Base-by-base conservation (phyloP, 2,113 vertebrate genomes). In the Salvator merianae region DNA sequence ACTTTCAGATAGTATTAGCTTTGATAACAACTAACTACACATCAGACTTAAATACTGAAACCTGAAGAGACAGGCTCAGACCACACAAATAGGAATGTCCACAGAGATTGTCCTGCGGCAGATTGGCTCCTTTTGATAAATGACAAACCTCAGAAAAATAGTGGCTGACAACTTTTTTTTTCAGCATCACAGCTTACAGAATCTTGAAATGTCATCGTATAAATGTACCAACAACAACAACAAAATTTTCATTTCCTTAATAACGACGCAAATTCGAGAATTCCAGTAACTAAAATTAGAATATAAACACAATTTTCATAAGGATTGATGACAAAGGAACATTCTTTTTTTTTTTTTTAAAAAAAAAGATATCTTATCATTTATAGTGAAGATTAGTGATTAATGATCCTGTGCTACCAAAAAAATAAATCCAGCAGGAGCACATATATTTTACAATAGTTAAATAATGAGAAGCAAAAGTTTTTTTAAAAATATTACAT, bases 1-100 rank as follows among this genome's bases (percentile, higher is more conserved):
- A 93, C 92, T 91, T 96, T 96, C 94, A 96, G 88, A 95, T 71
- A 89, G 88, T 75, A 95, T 95, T 95, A 94, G 88, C 92, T 95
- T 93, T 95, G 93, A 95, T 95, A 95, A 91, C 90, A 94, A 90
- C 87, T 95, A 95, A 95, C 89, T 89, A 92, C 92, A 92, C 90
- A 93, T 94, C 91, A 94, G 91, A 90, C 80, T 79, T 91, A 91
- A 93, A 94, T 87, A 93, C 94, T 85, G 86, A 95, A 96, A 95
- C 85, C 87, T 90, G 89, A 95, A 94, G 89, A 94, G 95, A 95
- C 81, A 87, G 84, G 89, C 80, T 87, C 90, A 91, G 62, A 85
- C 89, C 79, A 92, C 50, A 79, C 66, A 92, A 89, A 92, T 81
- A 94, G 88, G 87, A 94, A 86, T 85, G 92, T 89, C 92, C 7